A percentile compares a stretch with the other conserved stretches of the same genome.
Conservation (phyloP, 2,888 invertebrate genomes). For the Tridacna crocea region DNA sequence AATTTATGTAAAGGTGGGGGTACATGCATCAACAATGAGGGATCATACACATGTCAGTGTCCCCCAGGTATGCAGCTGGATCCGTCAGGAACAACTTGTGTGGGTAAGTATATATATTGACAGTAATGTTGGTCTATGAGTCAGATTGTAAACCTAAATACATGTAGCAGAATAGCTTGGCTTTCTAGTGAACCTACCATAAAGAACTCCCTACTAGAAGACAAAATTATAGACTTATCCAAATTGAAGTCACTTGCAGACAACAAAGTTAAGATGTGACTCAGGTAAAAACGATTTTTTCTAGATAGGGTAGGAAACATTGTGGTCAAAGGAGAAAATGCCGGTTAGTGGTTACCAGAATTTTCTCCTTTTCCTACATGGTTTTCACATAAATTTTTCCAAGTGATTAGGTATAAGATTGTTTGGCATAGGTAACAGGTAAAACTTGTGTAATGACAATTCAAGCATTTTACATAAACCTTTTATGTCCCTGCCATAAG, state of each 20-base stretch:
- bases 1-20: constrained; percentile 91
- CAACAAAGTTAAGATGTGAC: not conserved
- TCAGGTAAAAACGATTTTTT: not conserved
- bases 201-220: not conserved
- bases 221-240: not conserved
- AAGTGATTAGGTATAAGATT: no score
- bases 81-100: constrained; percentile 91
- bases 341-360: no score
- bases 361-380: no score
- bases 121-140: no score
- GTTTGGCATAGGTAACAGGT: no score
- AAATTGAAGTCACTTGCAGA: not conserved
- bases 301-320: not conserved
- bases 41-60: constrained; percentile 92
- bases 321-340: not conserved
- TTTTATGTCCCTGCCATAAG: no score
- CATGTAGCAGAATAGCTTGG: no score
- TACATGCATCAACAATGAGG: constrained; percentile 91
- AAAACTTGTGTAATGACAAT: no score
- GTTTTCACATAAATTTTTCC: no score
- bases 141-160: no score
- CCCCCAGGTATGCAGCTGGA: constrained; percentile 92
- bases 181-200: no score
- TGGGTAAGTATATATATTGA: constrained; percentile 84
- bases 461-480: no score